Conservation (phyloP, 2,888 invertebrate species). For the Maniola hyperantus region DNA sequence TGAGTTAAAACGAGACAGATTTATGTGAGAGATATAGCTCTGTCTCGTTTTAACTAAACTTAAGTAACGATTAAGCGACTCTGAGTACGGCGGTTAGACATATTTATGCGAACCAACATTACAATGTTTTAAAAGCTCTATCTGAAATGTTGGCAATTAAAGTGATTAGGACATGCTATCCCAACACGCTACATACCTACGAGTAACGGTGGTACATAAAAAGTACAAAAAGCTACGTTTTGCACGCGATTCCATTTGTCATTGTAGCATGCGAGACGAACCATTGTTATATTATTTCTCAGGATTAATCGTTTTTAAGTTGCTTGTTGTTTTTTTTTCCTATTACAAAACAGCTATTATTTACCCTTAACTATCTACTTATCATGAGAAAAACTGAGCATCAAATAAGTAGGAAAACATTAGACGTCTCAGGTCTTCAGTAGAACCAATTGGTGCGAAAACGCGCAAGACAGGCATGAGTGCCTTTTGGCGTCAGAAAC, state of each 20-base stretch:
- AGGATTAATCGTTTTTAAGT: slow-evolving; percentile 19
- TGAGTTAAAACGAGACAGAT: no score
- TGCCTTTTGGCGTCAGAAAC: no score
- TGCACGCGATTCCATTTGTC: slow-evolving; percentile 24
- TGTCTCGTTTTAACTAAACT: no score
- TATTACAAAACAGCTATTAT: slow-evolving; percentile 3
- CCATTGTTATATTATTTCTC: slow-evolving; percentile 22
- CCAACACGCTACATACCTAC: slow-evolving; percentile 28
- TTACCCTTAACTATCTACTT: not conserved
- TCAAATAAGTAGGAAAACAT: no score
- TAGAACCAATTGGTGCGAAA: no score
- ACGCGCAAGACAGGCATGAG: no score
- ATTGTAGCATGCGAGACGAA: slow-evolving; percentile 16
- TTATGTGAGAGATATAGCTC: no score
- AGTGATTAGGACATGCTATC: slow-evolving; percentile 30
- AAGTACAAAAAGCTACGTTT: slow-evolving; percentile 15
- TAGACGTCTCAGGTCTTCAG: no score
- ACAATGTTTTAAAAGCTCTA: slow-evolving; percentile 19
- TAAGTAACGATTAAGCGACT: no score
- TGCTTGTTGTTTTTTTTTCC: slow-evolving; percentile 8
- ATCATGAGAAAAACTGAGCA: no score
- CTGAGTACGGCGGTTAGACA: no score
- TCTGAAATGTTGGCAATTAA: slow-evolving; percentile 31
- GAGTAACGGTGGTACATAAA: slow-evolving; percentile 13
- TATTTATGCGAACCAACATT: not conserved